Evolutionary conservation across 2,113 vertebrate species (phyloP), one percentile per base, ranked within the genome.

Genomic region (Excalfactoria chinensis): DNA sequence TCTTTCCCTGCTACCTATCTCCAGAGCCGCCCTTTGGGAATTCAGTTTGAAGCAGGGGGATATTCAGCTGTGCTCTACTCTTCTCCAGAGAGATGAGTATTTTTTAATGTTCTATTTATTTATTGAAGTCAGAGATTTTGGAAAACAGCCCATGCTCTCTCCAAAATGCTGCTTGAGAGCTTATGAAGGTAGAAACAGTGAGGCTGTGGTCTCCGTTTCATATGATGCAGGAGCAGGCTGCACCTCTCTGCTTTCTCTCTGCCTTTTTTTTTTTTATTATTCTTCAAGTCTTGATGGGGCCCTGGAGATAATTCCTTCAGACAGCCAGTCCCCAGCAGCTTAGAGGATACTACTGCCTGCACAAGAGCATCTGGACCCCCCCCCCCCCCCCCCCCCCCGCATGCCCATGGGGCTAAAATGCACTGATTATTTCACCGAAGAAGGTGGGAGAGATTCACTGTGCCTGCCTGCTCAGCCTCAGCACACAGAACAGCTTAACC

Each of bases 221-320:
- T 76, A 66, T 60, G 71, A 43, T 6, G 3, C 32, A 70, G 58
- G 37, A 80, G 25, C 35, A 70, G 41, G 19, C n/a, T 74, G 77
- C 53, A 71, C 67, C 35, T 84, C 68, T 69, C 48, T 74, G 35
- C n/a, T 77, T 55, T 67, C 44, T 73, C 35, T 84, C 17, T 30
- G 56, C 9, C 22, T 88, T 34, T 63, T 69, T 71, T 82, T 86
- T 18, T 37, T 37, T 37, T 71, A 74, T 74, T 71, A 74, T n/a
- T 77, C 51, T 78, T 90, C 55, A 41, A 77, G 48, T 90, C 55
- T 32, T 43, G 92, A 74, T 17, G 7, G 69, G 21, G 71, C 51
- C 72, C 76, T 92, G 82, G 84, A 90, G 74, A 68, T 85, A 35
- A 95, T 83, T 89, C 73, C 77, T 92, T 86, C 60, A 89, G 92